Conservation (phyloP, 2,797 vertebrate genomes). For the Euphonia xanthogaster region DNA sequence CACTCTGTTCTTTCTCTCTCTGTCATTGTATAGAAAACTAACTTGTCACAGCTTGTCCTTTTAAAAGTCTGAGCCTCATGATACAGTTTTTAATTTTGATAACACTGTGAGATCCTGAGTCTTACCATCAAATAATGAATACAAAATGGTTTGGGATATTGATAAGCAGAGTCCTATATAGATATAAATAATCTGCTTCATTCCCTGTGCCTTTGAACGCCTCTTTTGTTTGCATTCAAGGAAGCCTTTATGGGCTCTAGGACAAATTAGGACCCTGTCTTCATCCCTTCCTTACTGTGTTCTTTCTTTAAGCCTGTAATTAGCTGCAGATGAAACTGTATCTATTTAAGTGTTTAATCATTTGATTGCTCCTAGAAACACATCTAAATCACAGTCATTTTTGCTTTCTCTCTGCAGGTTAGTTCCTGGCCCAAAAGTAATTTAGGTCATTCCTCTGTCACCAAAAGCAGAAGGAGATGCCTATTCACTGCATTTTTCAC, state of each 20-base stretch:
- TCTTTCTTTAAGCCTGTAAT: background rate
- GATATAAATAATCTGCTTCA: background rate
- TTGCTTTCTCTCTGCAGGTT: background rate
- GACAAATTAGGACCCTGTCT: background rate
- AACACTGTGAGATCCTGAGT: background rate
- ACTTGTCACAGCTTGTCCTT: background rate
- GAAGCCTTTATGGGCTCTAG: background rate
- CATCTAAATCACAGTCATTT: background rate
- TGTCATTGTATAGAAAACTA: background rate
- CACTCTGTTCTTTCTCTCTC: background rate
- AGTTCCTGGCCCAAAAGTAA: background rate
- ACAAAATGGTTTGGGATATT: background rate
- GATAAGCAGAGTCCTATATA: background rate
- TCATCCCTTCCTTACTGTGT: background rate
- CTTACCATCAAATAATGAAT: background rate
- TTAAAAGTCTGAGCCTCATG: background rate
- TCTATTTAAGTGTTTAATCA: slow-evolving; percentile 16
- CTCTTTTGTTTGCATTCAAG: background rate
- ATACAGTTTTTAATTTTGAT: background rate
- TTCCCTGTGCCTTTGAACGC: background rate
- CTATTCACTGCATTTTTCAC: background rate
- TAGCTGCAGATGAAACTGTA: background rate
- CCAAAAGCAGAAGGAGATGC: background rate
- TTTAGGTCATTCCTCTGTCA: background rate
- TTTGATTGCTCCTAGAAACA: background rate